These are phyloP conservation scores for Nesogale talazaci DNA, from an alignment of 2,113 vertebrate genomes.

Conservation along the genomic window DNA sequence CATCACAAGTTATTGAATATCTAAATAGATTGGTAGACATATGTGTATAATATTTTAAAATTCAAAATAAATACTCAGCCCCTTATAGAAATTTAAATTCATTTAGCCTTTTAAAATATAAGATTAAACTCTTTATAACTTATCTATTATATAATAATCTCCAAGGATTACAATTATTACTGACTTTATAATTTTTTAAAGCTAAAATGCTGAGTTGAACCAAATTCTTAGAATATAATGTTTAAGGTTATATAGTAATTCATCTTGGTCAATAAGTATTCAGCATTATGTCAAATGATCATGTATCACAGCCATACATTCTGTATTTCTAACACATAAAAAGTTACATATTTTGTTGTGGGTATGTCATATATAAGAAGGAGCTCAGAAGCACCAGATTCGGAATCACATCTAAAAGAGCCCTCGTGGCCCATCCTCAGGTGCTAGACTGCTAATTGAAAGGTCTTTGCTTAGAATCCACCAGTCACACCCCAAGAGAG, in stretches of 20 bases:
- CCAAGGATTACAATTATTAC: conserved; percentile 1
- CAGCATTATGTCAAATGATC: conserved; percentile 29
- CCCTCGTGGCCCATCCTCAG: no score
- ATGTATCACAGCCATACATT: no score
- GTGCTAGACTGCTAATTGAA: neutral
- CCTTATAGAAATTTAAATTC: conserved; percentile 39
- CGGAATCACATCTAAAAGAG: no score
- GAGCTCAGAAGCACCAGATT: no score
- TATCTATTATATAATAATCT: conserved; percentile 21
- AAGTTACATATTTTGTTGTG: no score
- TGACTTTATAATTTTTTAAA: conserved; percentile 46
- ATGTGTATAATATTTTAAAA: conserved; percentile 34
- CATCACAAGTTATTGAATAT: conserved; percentile 31
- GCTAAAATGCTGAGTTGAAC: conserved; percentile 52
- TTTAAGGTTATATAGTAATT: neutral
- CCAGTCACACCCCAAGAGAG: no score
- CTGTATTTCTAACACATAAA: no score
- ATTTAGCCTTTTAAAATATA: conserved; percentile 11
- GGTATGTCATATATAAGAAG: no score
- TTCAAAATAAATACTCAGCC: conserved; percentile 28
- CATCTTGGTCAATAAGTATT: neutral
- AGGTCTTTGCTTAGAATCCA: neutral
- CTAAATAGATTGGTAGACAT: neutral
- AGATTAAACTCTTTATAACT: conserved; percentile 43
- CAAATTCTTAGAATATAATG: conserved; percentile 27